A percentile compares a stretch with the other conserved stretches of the same genome.
These are phyloP conservation scores for Solea senegalensis DNA, from an alignment of 2,113 vertebrate species.

Conservation along the genomic window DNA sequence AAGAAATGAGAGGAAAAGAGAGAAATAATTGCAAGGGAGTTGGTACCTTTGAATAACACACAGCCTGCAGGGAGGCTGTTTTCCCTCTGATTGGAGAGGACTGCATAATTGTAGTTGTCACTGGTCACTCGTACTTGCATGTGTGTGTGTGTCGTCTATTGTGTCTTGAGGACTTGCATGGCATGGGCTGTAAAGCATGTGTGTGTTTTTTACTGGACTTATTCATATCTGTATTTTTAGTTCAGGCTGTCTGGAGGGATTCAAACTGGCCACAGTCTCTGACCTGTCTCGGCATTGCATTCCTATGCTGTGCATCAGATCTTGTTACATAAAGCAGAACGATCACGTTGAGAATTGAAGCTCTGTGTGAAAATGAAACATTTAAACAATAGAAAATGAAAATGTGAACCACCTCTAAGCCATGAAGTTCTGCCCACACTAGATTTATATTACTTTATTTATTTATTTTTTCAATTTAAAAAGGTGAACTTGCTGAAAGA, in stretches of 20 bases:
- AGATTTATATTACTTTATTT: too few species aligned
- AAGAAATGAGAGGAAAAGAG: slow-evolving; percentile 69
- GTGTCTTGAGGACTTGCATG: slow-evolving; percentile 19
- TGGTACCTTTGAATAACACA: slow-evolving; percentile 42
- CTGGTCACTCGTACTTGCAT: slow-evolving; percentile 35
- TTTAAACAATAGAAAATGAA: too few species aligned
- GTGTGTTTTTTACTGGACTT: slow-evolving; percentile 37
- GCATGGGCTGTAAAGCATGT: slow-evolving; percentile 26
- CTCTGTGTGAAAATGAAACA: too few species aligned
- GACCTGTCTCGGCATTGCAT: not conserved
- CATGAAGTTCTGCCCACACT: too few species aligned
- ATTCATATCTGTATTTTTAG: slow-evolving; percentile 11
- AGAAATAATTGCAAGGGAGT: slow-evolving; percentile 63
- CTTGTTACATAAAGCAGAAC: too few species aligned
- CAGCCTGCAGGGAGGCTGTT: slow-evolving; percentile 13
- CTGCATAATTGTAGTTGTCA: slow-evolving; percentile 61
- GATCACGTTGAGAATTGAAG: too few species aligned
- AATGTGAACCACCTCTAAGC: too few species aligned
- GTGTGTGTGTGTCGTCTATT: slow-evolving; percentile 10
- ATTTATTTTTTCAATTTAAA: too few species aligned
- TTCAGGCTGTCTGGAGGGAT: slow-evolving; percentile 22
- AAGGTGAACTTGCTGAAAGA: too few species aligned
- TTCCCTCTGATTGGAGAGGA: slow-evolving; percentile 60
- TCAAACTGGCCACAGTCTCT: not conserved
- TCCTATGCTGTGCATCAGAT: not conserved